Evolutionary conservation across 2,797 vertebrate genomes (phyloP).

Genomic region (Miichthys miiuy): DNA sequence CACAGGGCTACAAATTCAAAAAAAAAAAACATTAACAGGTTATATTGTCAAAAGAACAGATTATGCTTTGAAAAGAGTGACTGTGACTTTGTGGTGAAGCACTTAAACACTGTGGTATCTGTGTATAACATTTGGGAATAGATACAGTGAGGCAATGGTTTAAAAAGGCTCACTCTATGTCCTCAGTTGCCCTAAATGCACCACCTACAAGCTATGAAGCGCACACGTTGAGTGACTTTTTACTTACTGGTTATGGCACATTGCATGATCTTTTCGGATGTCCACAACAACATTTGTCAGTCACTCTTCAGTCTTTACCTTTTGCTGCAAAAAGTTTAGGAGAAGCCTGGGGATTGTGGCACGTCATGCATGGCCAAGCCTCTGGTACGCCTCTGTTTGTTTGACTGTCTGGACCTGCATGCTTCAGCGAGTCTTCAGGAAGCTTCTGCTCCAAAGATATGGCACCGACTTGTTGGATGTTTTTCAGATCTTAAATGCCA

Average conservation of each 20-base stretch:
- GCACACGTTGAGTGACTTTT: constrained; percentile 62
- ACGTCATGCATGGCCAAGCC: constrained; percentile 60
- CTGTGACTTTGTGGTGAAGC: constrained; percentile 18
- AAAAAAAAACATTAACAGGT: constrained; percentile 8
- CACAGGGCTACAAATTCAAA: neutral
- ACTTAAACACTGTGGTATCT: constrained; percentile 27
- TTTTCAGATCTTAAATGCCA: constrained; percentile 72
- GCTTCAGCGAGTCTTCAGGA: constrained; percentile 76
- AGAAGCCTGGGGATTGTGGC: constrained; percentile 61
- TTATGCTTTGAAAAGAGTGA: constrained; percentile 8
- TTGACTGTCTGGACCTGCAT: constrained; percentile 59
- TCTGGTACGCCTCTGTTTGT: constrained; percentile 59
- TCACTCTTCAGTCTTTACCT: constrained; percentile 67
- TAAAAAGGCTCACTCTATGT: neutral
- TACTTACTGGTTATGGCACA: constrained; percentile 5
- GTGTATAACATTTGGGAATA: constrained; percentile 16
- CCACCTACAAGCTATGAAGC: constrained; percentile 21
- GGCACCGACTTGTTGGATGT: constrained; percentile 41
- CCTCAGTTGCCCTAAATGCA: constrained; percentile 17
- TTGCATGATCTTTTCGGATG: constrained; percentile 54
- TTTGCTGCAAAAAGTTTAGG: constrained; percentile 75
- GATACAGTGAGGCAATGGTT: constrained; percentile 18
- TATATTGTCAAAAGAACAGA: constrained; percentile 16
- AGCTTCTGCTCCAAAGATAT: constrained; percentile 50
- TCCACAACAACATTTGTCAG: constrained; percentile 61